Percentiles rank a stretch among this genome's conserved stretches.
Evolutionary conservation across 2,113 vertebrate species (phyloP).

Genomic region (Orycteropus afer): DNA sequence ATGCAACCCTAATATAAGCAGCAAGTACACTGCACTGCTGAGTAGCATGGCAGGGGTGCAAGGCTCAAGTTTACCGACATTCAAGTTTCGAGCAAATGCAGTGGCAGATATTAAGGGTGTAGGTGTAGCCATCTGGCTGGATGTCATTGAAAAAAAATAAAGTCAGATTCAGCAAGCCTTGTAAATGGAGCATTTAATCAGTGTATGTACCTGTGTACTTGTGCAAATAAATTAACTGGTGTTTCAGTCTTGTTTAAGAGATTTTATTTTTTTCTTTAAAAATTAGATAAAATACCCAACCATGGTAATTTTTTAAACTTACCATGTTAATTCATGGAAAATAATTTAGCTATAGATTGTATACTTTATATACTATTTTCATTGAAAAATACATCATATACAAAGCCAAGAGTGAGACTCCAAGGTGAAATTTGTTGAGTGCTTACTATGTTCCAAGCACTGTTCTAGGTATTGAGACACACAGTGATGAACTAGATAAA

Average conservation of each 20-base stretch:
- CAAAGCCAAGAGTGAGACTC: neutral
- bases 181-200: neutral
- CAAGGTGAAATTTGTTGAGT: neutral
- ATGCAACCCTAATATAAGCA: neutral
- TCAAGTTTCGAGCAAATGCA: neutral
- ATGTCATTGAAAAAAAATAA: neutral
- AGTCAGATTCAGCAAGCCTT: neutral
- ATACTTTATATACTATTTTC: neutral
- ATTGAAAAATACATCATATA: neutral
- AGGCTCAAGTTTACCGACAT: no score
- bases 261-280: neutral
- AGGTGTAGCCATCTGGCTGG: neutral
- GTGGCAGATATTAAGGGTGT: neutral
- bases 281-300: neutral
- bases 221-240: neutral
- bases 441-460: neutral
- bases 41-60: neutral
- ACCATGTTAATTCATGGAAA: neutral
- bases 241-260: neutral
- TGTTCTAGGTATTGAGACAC: neutral
- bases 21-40: neutral
- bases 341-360: neutral
- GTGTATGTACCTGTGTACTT: neutral
- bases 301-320: neutral
- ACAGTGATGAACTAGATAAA: neutral